A percentile compares a stretch with the other conserved stretches of the same genome.
Evolutionary conservation across 2,888 invertebrate species (phyloP).

Genomic region (Pseudococcus jackbeardsleyi): DNA sequence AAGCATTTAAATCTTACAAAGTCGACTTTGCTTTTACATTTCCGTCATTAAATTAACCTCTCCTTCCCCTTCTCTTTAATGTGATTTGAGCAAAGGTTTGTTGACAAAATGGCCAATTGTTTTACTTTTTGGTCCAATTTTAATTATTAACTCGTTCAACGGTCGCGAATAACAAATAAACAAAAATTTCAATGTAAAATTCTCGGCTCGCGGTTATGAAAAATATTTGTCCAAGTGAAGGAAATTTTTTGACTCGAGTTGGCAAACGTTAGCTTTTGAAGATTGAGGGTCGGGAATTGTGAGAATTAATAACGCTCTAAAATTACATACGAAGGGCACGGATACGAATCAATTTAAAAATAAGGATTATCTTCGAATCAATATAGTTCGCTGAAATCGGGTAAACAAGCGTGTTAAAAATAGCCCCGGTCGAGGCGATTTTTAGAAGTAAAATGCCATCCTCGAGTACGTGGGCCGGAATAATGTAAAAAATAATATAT

Average conservation of each 20-base stretch:
- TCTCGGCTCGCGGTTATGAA: not conserved
- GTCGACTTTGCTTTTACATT: not conserved
- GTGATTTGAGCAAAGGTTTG: not conserved
- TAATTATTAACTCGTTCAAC: not conserved
- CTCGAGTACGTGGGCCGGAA: slow-evolving; percentile 31
- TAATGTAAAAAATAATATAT: slow-evolving; percentile 24
- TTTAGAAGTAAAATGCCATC: not conserved
- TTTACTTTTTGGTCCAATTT: not conserved
- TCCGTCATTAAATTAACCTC: not conserved
- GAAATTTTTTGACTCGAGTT: slow-evolving; percentile 27
- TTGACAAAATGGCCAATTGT: not conserved
- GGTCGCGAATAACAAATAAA: not conserved
- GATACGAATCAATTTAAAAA: slow-evolving; percentile 49
- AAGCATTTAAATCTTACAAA: not conserved
- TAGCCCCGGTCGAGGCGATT: not conserved
- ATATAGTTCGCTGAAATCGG: slow-evolving; percentile 14
- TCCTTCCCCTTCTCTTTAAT: not conserved
- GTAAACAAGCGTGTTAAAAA: slow-evolving; percentile 52
- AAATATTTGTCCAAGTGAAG: slow-evolving; percentile 56
- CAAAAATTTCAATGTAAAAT: not conserved
- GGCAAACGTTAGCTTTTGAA: slow-evolving; percentile 48
- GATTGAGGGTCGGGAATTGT: slow-evolving; percentile 40
- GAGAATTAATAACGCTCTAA: slow-evolving; percentile 48
- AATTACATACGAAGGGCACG: slow-evolving; percentile 48
- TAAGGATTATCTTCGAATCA: slow-evolving; percentile 54